Evolutionary conservation across 2,113 vertebrate genomes (phyloP).

Genomic region (Sander vitreus): DNA sequence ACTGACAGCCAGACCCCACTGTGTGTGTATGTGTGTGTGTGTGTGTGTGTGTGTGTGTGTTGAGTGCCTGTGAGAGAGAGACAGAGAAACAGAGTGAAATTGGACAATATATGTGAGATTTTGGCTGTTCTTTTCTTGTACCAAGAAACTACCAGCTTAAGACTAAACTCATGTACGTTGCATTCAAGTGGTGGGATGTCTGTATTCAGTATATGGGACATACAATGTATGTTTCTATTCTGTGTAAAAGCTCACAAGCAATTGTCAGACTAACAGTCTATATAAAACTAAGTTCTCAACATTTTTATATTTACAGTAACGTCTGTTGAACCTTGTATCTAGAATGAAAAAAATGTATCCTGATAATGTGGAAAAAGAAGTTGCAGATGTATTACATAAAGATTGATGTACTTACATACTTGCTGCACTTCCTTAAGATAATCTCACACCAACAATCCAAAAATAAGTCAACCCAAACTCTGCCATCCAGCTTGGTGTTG

Average conservation of each 20-base stretch:
- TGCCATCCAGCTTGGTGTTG: not conserved
- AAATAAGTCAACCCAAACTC: not conserved
- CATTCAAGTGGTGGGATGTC: not conserved
- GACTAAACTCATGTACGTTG: not conserved
- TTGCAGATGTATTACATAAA: not conserved
- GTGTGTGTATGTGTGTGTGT: slow-evolving; percentile 25
- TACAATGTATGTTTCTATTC: no score
- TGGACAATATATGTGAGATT: slow-evolving; percentile 16
- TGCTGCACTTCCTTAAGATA: not conserved
- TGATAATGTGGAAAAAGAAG: not conserved
- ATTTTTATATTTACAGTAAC: no score
- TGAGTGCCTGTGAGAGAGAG: no score
- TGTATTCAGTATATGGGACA: not conserved
- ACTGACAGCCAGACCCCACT: slow-evolving; percentile 72
- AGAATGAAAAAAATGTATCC: not conserved
- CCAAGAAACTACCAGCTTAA: not conserved
- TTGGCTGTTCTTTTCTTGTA: slow-evolving; percentile 25
- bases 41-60: slow-evolving; percentile 32
- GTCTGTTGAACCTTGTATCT: no score
- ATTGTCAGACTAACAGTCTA: not conserved
- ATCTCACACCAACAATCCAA: not conserved
- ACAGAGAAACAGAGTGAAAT: no score
- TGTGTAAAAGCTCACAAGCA: not conserved
- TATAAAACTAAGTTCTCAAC: no score
- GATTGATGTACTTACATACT: not conserved